A percentile compares a stretch with the other conserved stretches of the same genome.
phyloP scores from a whole-genome alignment of 2,888 invertebrate genomes.

The Drosophila hawaiiensis region DNA sequence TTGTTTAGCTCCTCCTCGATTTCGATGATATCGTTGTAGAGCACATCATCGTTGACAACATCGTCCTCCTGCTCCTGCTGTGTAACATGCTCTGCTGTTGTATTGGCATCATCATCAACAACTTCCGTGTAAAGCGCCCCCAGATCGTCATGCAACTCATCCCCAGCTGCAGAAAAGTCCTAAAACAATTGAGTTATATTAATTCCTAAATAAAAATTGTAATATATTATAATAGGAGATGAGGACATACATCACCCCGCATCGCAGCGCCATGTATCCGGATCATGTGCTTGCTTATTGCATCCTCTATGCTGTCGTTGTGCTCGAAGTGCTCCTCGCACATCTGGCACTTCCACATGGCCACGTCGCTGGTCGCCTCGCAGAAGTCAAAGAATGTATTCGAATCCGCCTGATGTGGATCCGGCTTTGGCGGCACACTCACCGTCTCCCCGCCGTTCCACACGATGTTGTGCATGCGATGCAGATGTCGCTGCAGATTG shows the following conservation, averaged over 20 bases:
- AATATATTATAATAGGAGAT: too few species aligned
- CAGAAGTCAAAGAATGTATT: constrained; percentile 43
- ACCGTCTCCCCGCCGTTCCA: constrained; percentile 30
- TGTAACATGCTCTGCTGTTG: background rate
- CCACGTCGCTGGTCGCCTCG: constrained; percentile 28
- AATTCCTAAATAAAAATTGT: background rate
- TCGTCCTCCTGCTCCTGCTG: constrained; percentile 12
- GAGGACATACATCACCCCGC: constrained; percentile 34
- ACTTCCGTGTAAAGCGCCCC: constrained; percentile 32
- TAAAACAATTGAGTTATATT: background rate
- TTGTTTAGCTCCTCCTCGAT: constrained; percentile 40
- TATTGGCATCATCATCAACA: constrained; percentile 9
- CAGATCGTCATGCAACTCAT: constrained; percentile 24
- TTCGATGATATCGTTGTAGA: constrained; percentile 50
- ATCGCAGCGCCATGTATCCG: constrained; percentile 50
- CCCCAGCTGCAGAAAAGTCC: constrained; percentile 14
- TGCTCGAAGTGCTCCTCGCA: constrained; percentile 66
- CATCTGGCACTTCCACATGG: constrained; percentile 67
- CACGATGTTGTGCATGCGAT: constrained; percentile 78
- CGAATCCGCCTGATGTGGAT: constrained; percentile 21
- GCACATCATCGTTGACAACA: constrained; percentile 30
- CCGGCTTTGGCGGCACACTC: constrained; percentile 1
- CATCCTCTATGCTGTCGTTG: constrained; percentile 45
- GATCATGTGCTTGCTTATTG: constrained; percentile 42
- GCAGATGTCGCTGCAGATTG: constrained; percentile 76